These are phyloP conservation scores for Centruroides vittatus DNA, from an alignment of 1,140 invertebrate genomes.

Conservation along the genomic window DNA sequence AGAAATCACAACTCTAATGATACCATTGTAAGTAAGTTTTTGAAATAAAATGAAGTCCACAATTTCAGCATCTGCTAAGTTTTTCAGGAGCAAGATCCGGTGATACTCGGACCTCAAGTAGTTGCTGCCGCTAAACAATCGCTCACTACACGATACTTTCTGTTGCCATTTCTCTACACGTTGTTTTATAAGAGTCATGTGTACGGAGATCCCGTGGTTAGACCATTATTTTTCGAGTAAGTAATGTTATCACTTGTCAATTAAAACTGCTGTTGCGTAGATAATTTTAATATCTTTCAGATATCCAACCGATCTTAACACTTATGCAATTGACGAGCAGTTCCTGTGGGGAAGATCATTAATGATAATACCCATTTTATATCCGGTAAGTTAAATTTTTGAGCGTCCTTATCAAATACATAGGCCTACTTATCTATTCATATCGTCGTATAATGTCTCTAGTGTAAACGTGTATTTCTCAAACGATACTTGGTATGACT, in stretches of 20 bases:
- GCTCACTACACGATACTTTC: slow-evolving; percentile 29
- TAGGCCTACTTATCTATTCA: not conserved
- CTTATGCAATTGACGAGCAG: slow-evolving; percentile 57
- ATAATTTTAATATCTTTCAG: slow-evolving; percentile 1
- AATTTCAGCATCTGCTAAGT: no score
- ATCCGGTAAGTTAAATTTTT: slow-evolving; percentile 4
- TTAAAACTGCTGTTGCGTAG: not conserved
- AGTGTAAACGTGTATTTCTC: slow-evolving; percentile 4
- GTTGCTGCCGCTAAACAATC: slow-evolving; percentile 21
- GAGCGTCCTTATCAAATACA: not conserved
- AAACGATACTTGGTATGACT: slow-evolving; percentile 14
- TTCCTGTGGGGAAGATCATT: slow-evolving; percentile 32
- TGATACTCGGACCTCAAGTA: slow-evolving; percentile 34
- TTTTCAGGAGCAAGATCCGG: slow-evolving; percentile 27
- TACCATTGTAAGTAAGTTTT: slow-evolving; percentile 46
- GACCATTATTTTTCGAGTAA: slow-evolving; percentile 67
- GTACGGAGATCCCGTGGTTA: slow-evolving; percentile 21
- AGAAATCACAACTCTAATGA: slow-evolving; percentile 68
- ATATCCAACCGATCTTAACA: slow-evolving; percentile 46
- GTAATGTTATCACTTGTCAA: slow-evolving; percentile 24
- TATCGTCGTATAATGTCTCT: not conserved
- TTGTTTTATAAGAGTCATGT: slow-evolving; percentile 29
- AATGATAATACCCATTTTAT: slow-evolving; percentile 29
- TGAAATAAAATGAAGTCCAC: slow-evolving; percentile 22
- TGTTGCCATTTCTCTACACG: slow-evolving; percentile 38